Evolutionary conservation across 2,113 vertebrate genomes (phyloP), one percentile per base, ranked within the genome.

Genomic region (Panthera tigris): DNA sequence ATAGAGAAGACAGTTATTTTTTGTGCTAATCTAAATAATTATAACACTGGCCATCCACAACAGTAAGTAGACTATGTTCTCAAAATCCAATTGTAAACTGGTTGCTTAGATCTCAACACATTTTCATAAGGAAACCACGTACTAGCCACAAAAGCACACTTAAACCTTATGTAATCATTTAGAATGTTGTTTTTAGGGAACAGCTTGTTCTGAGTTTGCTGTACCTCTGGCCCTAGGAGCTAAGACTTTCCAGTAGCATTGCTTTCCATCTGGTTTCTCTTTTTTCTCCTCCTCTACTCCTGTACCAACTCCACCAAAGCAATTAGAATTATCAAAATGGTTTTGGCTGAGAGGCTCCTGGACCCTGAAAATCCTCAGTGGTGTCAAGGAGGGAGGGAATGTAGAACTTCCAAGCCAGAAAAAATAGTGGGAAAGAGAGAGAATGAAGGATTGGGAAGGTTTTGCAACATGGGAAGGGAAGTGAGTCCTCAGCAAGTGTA

Each of bases 11-110:
- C 23, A 89, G 31, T 66, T 41, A 95, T 92, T 79, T 94, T 90
- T 65, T 81, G 7, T 80, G 10, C 6, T 97, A 89, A 89, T 89
- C 57, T 96, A 94, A 94, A 88, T 96, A 79, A 82, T 93, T 21
- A 5, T 86, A 84, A 63, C 84, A 88, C 48, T 88, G 5, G 36
- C 7, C 31, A 79, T 73, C 31, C n/a, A 79, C 29, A 97, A 61
- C 23, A 92, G 2, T 66, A 81, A 93, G 33, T 76, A 80, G 45
- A 45, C 31, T 91, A 9, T 63, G 25, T 91, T 89, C 68, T 90
- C 83, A 96, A 91, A 89, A 78, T 84, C 33, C 23, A 94, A 0
- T 63, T 94, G 39, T 85, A 94, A 97, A 69, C 15, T 86, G 21
- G 13, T 73, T 84, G 41, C 33, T 89, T 91, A 90, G 83, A 78